Percentiles rank a stretch among this genome's conserved stretches.
phyloP scores from a whole-genome alignment of 2,113 vertebrate species.

The Chiloscyllium plagiosum region DNA sequence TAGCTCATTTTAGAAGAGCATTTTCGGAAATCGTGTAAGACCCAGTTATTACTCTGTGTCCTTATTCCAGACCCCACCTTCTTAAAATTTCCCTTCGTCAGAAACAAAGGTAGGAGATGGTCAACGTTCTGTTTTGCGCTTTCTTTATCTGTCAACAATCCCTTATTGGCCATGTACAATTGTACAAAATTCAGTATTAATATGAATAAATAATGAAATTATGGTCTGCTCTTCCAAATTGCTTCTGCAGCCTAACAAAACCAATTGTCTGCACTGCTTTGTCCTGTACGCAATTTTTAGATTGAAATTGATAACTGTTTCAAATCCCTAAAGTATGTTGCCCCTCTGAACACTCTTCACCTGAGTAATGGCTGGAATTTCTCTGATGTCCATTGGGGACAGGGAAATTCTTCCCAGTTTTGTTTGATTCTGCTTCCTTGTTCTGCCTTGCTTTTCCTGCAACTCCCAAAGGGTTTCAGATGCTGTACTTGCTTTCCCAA shows the following conservation, averaged over 20 bases:
- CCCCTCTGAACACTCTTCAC: not conserved
- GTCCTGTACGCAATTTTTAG: not conserved
- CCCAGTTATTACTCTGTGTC: constrained; percentile 33
- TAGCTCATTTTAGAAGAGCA: not conserved
- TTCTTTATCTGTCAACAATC: not conserved
- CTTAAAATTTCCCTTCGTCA: constrained; percentile 25
- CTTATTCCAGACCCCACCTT: constrained; percentile 34
- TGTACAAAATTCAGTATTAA: not conserved
- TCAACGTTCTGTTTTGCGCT: not conserved
- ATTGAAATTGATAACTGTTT: not conserved
- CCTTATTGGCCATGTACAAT: constrained; percentile 3
- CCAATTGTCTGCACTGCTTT: not conserved
- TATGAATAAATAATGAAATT: not conserved
- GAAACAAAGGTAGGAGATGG: constrained; percentile 11
- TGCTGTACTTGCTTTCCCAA: constrained; percentile 19
- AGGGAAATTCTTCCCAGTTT: constrained; percentile 21
- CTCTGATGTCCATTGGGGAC: not conserved
- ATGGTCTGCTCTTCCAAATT: not conserved
- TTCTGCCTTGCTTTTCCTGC: constrained; percentile 20
- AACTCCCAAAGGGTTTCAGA: not conserved
- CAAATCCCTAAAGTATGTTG: not conserved
- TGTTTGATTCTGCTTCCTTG: not conserved
- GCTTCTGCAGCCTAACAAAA: constrained; percentile 13
- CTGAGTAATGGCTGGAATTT: not conserved
- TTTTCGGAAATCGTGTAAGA: constrained; percentile 19